Conservation (phyloP, 2,113 vertebrate species). For the Cervus canadensis region DNA sequence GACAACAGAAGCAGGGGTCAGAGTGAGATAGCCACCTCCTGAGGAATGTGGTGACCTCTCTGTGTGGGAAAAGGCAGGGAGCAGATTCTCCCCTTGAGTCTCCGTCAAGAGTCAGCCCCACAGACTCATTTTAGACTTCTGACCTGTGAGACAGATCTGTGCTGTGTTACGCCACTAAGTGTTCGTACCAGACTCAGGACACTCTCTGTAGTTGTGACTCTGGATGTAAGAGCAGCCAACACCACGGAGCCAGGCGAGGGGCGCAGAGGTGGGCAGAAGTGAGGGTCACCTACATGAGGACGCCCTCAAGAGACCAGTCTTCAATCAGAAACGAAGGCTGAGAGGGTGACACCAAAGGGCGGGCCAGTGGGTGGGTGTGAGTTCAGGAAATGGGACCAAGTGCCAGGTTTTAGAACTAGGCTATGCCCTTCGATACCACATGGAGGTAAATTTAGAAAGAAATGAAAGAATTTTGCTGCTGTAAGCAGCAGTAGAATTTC, state of each 20-base stretch:
- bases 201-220: not conserved
- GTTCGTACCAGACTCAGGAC: not conserved
- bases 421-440: not conserved
- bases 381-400: not conserved
- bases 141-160: not conserved
- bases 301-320: not conserved
- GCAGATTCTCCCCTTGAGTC: not conserved
- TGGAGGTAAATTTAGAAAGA: not conserved
- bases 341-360: not conserved
- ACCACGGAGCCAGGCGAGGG: not conserved
- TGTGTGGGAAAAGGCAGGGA: not conserved
- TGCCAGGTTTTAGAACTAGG: not conserved
- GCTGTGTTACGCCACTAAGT: not conserved
- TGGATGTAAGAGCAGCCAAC: not conserved
- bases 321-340: not conserved
- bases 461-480: not conserved
- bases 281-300: not conserved
- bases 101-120: not conserved
- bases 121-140: not conserved
- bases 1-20: not conserved
- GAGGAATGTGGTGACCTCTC: not conserved
- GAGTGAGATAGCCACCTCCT: not conserved
- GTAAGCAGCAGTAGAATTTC: not conserved
- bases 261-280: rapidly evolving
- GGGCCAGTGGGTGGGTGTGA: not conserved